Evolutionary conservation across 2,113 vertebrate species (phyloP).

Genomic region (Aleadryas rufinucha): DNA sequence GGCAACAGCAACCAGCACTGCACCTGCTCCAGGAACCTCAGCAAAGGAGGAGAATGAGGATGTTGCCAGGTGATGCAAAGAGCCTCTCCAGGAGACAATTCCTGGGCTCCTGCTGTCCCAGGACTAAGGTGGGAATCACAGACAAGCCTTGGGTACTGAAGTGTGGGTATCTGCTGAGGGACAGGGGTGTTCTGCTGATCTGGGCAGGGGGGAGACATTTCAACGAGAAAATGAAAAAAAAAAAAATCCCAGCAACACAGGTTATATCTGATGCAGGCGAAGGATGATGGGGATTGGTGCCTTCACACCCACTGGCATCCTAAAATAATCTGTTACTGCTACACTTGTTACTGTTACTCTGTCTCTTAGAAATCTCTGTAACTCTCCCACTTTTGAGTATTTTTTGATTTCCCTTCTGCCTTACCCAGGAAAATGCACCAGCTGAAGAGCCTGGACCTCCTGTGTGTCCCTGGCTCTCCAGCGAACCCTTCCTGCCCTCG

Average conservation of each 20-base stretch:
- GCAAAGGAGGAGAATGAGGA: not conserved
- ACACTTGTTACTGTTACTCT: not conserved
- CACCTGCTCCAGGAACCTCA: not conserved
- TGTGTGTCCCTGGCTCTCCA: not conserved
- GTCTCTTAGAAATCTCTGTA: not conserved
- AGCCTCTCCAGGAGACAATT: not conserved
- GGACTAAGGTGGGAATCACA: not conserved
- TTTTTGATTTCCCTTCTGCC: not conserved
- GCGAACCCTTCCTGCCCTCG: not conserved
- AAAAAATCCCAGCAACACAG: not conserved
- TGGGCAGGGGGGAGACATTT: not conserved
- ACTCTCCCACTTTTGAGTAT: not conserved
- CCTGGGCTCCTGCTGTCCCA: not conserved
- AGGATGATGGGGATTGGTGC: not conserved
- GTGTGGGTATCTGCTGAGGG: not conserved
- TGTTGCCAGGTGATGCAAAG: not conserved
- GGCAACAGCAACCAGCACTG: not conserved
- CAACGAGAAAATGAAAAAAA: not conserved
- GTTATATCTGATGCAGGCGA: not conserved
- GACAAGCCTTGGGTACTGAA: not conserved
- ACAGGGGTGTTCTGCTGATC: not conserved
- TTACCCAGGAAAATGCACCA: not conserved
- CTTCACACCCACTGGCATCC: slow-evolving; percentile 13
- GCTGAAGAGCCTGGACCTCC: not conserved
- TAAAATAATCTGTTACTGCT: slow-evolving; percentile 21